Base-by-base conservation (phyloP, 2,113 vertebrate genomes). In the Nanorana parkeri region DNA sequence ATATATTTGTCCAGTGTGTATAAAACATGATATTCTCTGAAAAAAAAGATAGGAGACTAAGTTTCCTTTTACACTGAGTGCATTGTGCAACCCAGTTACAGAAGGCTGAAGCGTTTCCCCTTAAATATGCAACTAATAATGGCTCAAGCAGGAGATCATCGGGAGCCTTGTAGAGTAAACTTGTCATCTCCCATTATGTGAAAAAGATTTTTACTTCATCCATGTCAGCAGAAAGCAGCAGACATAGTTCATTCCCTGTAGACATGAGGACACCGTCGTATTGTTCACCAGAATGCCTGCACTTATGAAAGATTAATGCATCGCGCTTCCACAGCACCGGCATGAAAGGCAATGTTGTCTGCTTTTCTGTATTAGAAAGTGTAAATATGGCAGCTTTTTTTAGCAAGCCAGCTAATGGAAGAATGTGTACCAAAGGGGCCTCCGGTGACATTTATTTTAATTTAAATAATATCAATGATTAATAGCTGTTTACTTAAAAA, bases 391-490 rank as follows among this genome's bases (percentile, higher is more conserved):
- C 20, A 5, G 20, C 0, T 17, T 15, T 36, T 36, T 65, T 21
- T 3, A 65, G 56, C 19, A 60, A n/a, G 51, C 17, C 41, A 26
- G 17, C 64, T 63, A 79, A 80, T 20, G 13, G 69, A 69, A 79
- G n/a, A 5, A 11, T 54, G 13, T 23, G 58, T n/a, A 69, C 63
- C 20, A 6, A n/a, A 41, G 23, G 10, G 16, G 47, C 29, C 60
- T 54, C 36, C 21, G 16, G 17, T 5, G 2, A n/a, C 5, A 24
- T 77, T 77, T 76, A 80, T 56, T 71, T 52, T 29, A 47, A 19
- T 63, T 75, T 80, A 80, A 67, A 73, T 56, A 68, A 55, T 52
- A 79, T 79, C 52, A 80, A 51, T 69, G 65, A 68, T 20, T 83
- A 63, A 74, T 26, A 1, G 26, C 28, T 78, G 54, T 68, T 85